A percentile compares a stretch with the other conserved stretches of the same genome.
Evolutionary conservation across 2,888 invertebrate genomes (phyloP).

Genomic region (Lasiommata megera): DNA sequence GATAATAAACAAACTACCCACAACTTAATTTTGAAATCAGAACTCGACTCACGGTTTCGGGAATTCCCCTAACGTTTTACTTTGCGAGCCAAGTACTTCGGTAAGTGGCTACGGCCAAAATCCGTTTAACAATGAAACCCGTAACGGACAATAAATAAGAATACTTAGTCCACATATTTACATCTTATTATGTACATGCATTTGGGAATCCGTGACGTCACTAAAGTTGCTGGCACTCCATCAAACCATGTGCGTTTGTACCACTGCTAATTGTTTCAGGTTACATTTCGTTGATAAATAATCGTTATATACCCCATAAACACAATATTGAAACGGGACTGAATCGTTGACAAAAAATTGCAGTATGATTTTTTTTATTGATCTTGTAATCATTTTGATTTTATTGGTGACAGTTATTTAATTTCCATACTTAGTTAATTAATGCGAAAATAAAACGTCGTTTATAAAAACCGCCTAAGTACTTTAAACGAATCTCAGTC

Average conservation of each 20-base stretch:
- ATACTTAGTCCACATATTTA: conserved; percentile 72
- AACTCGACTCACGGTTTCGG: neutral
- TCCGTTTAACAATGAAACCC: conserved; percentile 20
- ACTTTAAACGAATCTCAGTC: neutral
- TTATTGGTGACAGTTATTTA: no score
- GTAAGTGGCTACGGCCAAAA: neutral
- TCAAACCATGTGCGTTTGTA: neutral
- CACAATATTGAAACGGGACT: neutral
- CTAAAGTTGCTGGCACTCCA: neutral
- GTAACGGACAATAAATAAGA: conserved; percentile 55
- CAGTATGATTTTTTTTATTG: neutral
- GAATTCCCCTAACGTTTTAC: neutral
- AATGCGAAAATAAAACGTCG: neutral
- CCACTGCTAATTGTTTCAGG: neutral
- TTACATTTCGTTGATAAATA: neutral
- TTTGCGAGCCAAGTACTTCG: no score
- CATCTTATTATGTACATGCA: conserved; percentile 70
- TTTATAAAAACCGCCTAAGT: neutral
- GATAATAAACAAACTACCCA: neutral
- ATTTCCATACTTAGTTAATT: no score
- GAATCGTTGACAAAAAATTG: neutral
- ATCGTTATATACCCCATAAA: neutral
- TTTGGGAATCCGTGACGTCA: conserved; percentile 15
- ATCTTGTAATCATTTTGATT: no score
- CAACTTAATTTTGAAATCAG: neutral